Percentiles rank a stretch among this genome's conserved stretches.
Conservation (phyloP, 2,797 vertebrate genomes). For the Capromys pilorides region DNA sequence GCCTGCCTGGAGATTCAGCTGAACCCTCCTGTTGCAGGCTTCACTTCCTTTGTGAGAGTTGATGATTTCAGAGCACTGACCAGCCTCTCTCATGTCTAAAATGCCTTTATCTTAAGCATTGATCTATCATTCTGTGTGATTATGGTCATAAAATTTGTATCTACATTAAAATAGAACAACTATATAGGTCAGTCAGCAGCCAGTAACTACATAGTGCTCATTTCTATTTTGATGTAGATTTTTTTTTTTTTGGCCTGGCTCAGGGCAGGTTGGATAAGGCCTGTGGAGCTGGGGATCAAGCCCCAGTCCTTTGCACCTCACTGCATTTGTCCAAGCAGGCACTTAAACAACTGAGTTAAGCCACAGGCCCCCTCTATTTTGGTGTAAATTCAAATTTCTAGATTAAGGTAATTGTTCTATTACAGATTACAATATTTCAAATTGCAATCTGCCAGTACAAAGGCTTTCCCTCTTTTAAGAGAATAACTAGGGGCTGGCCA, state of each 20-base stretch:
- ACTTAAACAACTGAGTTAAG: too few species aligned
- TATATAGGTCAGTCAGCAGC: background rate
- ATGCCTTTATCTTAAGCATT: background rate
- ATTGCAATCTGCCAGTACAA: background rate
- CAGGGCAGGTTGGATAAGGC: too few species aligned
- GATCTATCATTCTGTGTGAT: background rate
- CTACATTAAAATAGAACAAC: background rate
- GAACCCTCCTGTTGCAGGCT: background rate
- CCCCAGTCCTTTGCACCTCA: too few species aligned
- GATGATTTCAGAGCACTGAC: background rate
- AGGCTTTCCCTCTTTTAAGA: background rate
- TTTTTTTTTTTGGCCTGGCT: too few species aligned
- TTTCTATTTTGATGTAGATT: background rate
- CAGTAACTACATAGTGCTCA: background rate
- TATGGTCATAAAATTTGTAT: background rate
- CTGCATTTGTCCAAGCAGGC: too few species aligned
- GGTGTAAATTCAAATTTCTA: background rate
- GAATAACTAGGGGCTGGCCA: background rate
- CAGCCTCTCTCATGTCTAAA: background rate
- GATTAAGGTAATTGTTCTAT: too few species aligned
- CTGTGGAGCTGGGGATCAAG: too few species aligned
- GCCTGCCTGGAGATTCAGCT: background rate
- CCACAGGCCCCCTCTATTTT: too few species aligned
- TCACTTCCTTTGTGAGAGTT: background rate
- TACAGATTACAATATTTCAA: background rate